Evolutionary conservation across 2,888 invertebrate genomes (phyloP), one percentile per base, ranked within the genome.

Genomic region (Heliconius cydno): DNA sequence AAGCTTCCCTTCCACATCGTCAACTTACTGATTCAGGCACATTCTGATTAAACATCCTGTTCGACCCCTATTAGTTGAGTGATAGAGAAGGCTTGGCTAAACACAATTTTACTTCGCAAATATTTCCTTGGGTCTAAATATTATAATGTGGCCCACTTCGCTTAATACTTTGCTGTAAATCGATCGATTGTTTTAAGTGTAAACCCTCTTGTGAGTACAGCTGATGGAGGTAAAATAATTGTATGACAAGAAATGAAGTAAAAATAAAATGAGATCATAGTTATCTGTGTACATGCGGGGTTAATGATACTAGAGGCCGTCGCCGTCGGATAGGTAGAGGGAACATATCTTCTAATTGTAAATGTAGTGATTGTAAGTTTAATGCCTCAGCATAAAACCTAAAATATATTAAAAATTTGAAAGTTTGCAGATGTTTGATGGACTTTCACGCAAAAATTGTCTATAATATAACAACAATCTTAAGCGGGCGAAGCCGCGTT

Each of bases 21-120:
- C 30, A 57, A 57, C n/a, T 57, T 65, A 65, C 28, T 65, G 13
- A 25, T 65, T 52, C 52, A 60, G n/a, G 57, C 46, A 72, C 72
- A 46, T 71, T 34, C 72, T 52, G 30, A 34, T 72, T 72, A 28
- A 28, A 52, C 72, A 28, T 72, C 30, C 41, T 41, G 41, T 70
- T 68, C n/a, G 70, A 70, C 41, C 72, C 57, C 57, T 57, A 72
- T 57, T 30, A 72, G 72, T 72, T 57, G 57, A 30, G 38, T 38
- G 38, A 68, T 68, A 68, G 68, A 68, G 68, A 68, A n/a, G 38
- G 68, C 68, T 68, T 68, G n/a, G 57, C 84, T 83, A 84, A 85
- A 85, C 84, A 84, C 84, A 85, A 86, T 86, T 86, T 86, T 82
- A 86, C 84, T 87, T 84, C 75, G 86, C 85, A 86, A 86, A 87